Evolutionary conservation across 2,888 invertebrate genomes (phyloP), one percentile per base, ranked within the genome.

Genomic region (Antheraea yamamai): DNA sequence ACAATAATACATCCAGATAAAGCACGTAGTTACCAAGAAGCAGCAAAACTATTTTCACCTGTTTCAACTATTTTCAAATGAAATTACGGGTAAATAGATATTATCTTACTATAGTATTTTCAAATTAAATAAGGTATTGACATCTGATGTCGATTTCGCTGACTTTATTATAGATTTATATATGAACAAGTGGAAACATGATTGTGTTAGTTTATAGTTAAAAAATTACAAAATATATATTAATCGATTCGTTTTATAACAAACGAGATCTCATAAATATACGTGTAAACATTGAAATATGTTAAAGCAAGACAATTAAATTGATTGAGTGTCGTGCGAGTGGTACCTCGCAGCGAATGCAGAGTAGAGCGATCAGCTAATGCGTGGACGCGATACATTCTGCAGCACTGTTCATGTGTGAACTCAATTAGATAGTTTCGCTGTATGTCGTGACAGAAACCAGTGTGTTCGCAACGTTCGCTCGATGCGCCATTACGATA

Each of bases 341-440:
- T 70, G 68, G 68, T 39, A 70, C 20, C 35, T 16, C 68, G 35
- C 35, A 35, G 35, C 68, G 35, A 70, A 70, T 61, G 26, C 39
- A 79, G 80, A 77, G 77, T 75, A 70, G 76, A 73, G 39, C 51
- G 73, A 71, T 80, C 79, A 79, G 80, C 79, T 79, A 78, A 74
- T 75, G 77, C 73, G 80, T 74, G 77, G 80, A 78, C 78, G 83
- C 81, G 82, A 83, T 85, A 85, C 87, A 89, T 89, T 89, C 86
- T 89, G 82, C 84, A 80, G 77, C 84, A 85, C 85, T 88, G 87
- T 88, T 90, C 88, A 92, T 89, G 90, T 91, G 91, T 89, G 85
- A 89, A 91, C 85, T 88, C 88, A 88, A 90, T 91, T 89, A 90
- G 85, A 88, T 85, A 88, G 88, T 90, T 89, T 89, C 87, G 86